These are phyloP conservation scores for Fratercula arctica DNA, from an alignment of 2,797 vertebrate species.

Conservation along the genomic window DNA sequence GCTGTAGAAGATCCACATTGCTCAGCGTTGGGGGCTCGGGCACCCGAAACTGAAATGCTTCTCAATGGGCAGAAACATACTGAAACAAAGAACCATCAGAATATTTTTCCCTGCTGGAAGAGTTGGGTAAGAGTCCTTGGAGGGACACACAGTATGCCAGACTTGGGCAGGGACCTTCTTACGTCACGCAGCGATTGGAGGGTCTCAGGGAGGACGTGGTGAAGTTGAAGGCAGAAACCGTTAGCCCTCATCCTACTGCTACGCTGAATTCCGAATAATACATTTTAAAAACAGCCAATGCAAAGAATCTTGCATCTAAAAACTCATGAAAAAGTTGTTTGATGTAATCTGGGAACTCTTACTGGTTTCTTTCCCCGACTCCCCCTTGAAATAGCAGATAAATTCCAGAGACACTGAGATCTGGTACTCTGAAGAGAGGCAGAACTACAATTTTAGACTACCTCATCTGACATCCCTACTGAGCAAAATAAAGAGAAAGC, in stretches of 20 bases:
- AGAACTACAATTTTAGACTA: background rate
- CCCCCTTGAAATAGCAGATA: background rate
- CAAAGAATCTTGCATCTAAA: background rate
- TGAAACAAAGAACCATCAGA: background rate
- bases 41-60: background rate
- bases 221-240: background rate
- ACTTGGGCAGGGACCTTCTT: background rate
- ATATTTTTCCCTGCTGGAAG: background rate
- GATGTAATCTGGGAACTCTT: background rate
- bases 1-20: background rate
- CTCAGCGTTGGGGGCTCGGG: accelerated
- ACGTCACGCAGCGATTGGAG: background rate
- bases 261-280: background rate
- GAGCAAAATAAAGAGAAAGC: background rate
- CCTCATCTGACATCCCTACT: background rate
- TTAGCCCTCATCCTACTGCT: background rate
- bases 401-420: background rate
- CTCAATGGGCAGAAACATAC: background rate
- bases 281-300: background rate
- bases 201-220: accelerated
- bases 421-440: background rate
- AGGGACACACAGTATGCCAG: background rate
- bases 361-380: background rate
- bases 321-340: background rate
- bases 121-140: background rate